Conservation (phyloP, 2,797 vertebrate species). For the Pteronotus mesoamericanus region DNA sequence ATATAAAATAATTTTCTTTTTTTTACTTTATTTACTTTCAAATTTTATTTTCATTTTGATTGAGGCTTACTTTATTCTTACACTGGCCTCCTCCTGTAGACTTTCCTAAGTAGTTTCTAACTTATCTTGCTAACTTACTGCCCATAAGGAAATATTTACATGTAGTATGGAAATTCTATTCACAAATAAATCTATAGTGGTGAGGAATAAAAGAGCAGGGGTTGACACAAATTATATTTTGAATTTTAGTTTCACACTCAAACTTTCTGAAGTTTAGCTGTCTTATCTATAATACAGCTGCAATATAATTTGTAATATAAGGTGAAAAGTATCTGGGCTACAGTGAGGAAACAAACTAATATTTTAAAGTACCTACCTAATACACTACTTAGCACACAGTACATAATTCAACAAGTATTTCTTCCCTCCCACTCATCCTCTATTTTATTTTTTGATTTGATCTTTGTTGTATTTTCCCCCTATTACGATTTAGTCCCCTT, state of each 20-base stretch:
- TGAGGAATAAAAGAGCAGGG: background rate
- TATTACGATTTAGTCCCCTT: background rate
- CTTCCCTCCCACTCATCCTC: background rate
- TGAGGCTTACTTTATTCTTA: background rate
- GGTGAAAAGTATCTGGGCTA: background rate
- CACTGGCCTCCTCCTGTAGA: background rate
- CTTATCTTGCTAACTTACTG: background rate
- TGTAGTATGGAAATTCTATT: background rate
- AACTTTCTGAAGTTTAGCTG: background rate
- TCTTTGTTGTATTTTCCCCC: background rate
- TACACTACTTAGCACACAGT: background rate
- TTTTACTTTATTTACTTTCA: background rate
- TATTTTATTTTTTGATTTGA: background rate
- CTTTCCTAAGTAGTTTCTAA: background rate
- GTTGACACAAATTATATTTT: background rate
- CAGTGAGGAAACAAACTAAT: background rate
- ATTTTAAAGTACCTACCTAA: background rate
- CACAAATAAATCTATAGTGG: background rate
- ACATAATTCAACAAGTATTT: background rate
- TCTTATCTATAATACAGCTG: background rate
- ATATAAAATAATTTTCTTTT: background rate
- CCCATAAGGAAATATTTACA: background rate
- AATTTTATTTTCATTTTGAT: constrained; percentile 2
- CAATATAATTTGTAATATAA: background rate
- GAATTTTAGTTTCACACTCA: background rate